phyloP scores from a whole-genome alignment of 2,888 invertebrate genomes.

The Antheraea assamensis region DNA sequence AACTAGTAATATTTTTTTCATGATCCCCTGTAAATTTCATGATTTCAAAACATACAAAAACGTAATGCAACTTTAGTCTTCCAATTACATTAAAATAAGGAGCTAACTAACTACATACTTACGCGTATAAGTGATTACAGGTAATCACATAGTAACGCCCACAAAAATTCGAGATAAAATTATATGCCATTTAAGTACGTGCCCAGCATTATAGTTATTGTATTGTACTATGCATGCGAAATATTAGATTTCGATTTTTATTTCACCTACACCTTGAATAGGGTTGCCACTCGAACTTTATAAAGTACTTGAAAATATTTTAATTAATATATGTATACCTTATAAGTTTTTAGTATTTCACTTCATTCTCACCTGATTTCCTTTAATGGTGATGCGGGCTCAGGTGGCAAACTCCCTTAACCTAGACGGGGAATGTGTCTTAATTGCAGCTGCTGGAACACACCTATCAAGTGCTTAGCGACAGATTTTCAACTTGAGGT shows the following conservation, averaged over 20 bases:
- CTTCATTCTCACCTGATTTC: too few relatives aligned
- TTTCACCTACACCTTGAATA: not conserved
- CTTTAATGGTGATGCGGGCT: too few relatives aligned
- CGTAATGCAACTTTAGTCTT: not conserved
- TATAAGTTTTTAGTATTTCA: too few relatives aligned
- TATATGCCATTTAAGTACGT: slow-evolving; percentile 10
- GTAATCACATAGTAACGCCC: slow-evolving; percentile 8
- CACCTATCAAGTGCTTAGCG: too few relatives aligned
- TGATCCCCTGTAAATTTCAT: not conserved
- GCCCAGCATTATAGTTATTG: slow-evolving; percentile 1
- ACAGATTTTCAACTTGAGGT: too few relatives aligned
- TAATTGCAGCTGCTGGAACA: too few relatives aligned
- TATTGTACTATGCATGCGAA: not conserved
- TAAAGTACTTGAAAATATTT: not conserved
- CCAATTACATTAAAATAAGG: slow-evolving; percentile 1
- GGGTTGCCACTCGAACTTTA: not conserved
- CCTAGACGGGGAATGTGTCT: too few relatives aligned
- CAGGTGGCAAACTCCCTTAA: too few relatives aligned
- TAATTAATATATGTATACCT: too few relatives aligned
- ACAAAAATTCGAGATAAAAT: not conserved
- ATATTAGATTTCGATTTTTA: slow-evolving; percentile 10
- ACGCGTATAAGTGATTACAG: not conserved
- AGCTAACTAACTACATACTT: slow-evolving; percentile 6
- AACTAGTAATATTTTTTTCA: not conserved
- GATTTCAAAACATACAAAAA: not conserved